Conservation (phyloP, 2,797 vertebrate genomes). For the Notolabrus celidotus region DNA sequence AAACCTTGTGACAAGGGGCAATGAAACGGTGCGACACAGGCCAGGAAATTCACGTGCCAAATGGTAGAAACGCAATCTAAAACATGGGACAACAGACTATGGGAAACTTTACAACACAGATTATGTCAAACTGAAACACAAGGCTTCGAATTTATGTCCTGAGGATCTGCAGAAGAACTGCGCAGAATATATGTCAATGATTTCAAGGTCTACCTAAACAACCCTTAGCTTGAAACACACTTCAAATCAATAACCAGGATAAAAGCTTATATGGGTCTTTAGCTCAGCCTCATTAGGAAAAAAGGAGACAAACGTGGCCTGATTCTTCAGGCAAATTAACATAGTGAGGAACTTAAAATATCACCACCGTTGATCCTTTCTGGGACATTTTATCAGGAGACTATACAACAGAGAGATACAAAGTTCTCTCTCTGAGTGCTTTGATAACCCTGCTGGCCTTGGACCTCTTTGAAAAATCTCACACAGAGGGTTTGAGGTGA, state of each 20-base stretch:
- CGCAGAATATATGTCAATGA: constrained; percentile 34
- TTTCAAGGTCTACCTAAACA: constrained; percentile 60
- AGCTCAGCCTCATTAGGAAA: constrained; percentile 77
- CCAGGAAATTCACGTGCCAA: constrained; percentile 61
- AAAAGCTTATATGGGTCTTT: constrained; percentile 76
- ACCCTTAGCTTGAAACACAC: constrained; percentile 40
- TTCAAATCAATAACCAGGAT: constrained; percentile 75
- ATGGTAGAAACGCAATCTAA: constrained; percentile 58
- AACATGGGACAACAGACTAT: constrained; percentile 51
- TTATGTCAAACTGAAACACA: constrained; percentile 50
- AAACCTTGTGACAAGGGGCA: constrained; percentile 65
- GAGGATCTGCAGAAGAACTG: not conserved
- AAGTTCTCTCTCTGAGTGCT: constrained; percentile 57
- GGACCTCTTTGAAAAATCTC: constrained; percentile 69
- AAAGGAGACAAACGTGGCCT: constrained; percentile 76
- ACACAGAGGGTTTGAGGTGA: constrained; percentile 67
- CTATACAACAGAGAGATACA: constrained; percentile 57
- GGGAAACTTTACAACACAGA: constrained; percentile 38
- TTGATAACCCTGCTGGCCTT: constrained; percentile 69
- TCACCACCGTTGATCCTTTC: constrained; percentile 70
- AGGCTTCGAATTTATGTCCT: constrained; percentile 15
- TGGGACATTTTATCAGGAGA: constrained; percentile 74
- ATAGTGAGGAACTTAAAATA: constrained; percentile 79
- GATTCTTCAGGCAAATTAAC: constrained; percentile 83
- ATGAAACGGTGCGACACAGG: constrained; percentile 53